Evolutionary conservation across 2,888 invertebrate genomes (phyloP).

Genomic region (Acronicta alni): DNA sequence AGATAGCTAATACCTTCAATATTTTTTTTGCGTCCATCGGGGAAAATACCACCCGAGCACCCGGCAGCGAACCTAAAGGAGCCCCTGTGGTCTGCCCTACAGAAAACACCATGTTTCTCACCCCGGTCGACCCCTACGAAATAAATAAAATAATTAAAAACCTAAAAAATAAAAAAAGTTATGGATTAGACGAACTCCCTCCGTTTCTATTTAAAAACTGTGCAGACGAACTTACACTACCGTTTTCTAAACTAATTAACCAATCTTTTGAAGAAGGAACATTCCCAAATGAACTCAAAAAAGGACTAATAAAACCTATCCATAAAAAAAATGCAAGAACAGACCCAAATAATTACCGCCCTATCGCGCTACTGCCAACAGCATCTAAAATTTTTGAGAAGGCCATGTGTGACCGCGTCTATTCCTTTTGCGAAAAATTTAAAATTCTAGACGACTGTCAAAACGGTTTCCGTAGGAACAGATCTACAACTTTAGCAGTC

Average conservation of each 20-base stretch:
- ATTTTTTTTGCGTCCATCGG: slow-evolving; percentile 6
- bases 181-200: slow-evolving; percentile 10
- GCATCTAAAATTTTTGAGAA: slow-evolving; percentile 30
- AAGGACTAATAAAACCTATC: slow-evolving; percentile 31
- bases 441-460: slow-evolving; percentile 16
- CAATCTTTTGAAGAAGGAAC: slow-evolving; percentile 3
- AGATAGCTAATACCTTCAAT: slow-evolving; percentile 11
- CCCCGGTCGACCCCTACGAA: slow-evolving; percentile 5
- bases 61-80: neutral
- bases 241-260: neutral
- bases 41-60: neutral
- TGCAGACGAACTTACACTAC: slow-evolving; percentile 5
- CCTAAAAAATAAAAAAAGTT: slow-evolving; percentile 10
- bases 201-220: neutral
- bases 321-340: slow-evolving; percentile 9
- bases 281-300: slow-evolving; percentile 1
- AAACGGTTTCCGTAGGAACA: slow-evolving; percentile 19
- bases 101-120: slow-evolving; percentile 12
- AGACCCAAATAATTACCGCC: slow-evolving; percentile 37
- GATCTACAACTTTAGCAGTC: slow-evolving; percentile 7
- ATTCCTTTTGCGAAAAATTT: slow-evolving; percentile 23
- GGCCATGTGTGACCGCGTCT: slow-evolving; percentile 14
- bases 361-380: slow-evolving; percentile 35
- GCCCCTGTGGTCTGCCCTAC: slow-evolving; percentile 2
- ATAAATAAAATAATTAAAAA: slow-evolving; percentile 13